Evolutionary conservation across 2,888 invertebrate genomes (phyloP).

Genomic region (Hartigia nigra): DNA sequence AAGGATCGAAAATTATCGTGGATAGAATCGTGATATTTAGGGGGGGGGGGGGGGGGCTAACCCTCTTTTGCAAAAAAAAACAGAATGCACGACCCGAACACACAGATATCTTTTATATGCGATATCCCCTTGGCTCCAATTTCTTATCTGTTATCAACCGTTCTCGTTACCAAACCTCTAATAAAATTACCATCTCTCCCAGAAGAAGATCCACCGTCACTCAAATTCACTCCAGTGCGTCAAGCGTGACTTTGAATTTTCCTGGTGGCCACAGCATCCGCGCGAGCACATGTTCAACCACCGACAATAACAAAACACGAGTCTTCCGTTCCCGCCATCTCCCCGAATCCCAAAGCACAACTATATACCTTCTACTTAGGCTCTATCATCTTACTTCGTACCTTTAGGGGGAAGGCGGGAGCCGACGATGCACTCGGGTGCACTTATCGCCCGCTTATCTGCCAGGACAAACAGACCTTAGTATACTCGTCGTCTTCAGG

Average conservation of each 20-base stretch:
- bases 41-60: too few species aligned
- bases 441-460: neutral
- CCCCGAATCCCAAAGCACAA: neutral
- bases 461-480: neutral
- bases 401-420: neutral
- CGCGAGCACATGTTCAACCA: neutral
- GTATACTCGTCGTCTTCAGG: neutral
- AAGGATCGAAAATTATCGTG: neutral
- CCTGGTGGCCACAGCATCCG: neutral
- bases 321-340: neutral
- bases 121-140: neutral
- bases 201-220: neutral
- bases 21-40: too few species aligned
- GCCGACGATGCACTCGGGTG: neutral
- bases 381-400: neutral
- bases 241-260: neutral
- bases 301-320: neutral
- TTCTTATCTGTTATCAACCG: neutral
- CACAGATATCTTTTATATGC: too few species aligned
- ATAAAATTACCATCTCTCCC: neutral
- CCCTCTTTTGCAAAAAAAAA: too few species aligned
- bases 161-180: neutral
- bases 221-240: neutral
- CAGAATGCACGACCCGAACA: too few species aligned
- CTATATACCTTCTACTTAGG: neutral